Percentiles rank a stretch among this genome's conserved stretches.
Evolutionary conservation across 2,113 vertebrate species (phyloP).

Genomic region (Catagonus wagneri): DNA sequence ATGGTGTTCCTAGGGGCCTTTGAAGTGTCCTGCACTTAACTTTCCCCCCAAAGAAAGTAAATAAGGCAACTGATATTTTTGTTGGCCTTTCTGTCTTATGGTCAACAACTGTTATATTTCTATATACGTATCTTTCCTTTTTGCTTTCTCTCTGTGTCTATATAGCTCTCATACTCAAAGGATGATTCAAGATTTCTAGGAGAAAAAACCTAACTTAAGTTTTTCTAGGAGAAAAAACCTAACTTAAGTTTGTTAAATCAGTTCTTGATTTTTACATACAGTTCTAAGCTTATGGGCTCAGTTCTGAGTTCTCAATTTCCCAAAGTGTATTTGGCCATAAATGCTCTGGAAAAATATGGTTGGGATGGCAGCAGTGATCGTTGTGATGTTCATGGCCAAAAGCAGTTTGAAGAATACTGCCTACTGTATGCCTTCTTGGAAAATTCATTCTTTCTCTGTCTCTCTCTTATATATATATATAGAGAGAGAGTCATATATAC

Average conservation of each 20-base stretch:
- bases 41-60: background rate
- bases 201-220: background rate
- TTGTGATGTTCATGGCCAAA: background rate
- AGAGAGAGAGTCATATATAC: no score
- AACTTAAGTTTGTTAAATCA: background rate
- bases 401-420: background rate
- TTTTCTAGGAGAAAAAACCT: no score
- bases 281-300: background rate
- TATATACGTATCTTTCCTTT: background rate
- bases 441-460: background rate
- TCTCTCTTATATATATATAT: background rate
- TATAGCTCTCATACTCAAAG: background rate
- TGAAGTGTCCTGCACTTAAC: background rate
- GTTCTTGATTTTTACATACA: background rate
- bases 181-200: background rate
- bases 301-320: background rate
- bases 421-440: background rate
- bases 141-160: background rate
- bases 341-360: background rate
- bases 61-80: background rate
- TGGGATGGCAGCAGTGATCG: background rate
- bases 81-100: background rate
- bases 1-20: background rate
- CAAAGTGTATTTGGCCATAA: background rate
- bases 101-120: background rate